phyloP scores from a whole-genome alignment of 2,888 invertebrate genomes.

The Sepioteuthis lessoniana region DNA sequence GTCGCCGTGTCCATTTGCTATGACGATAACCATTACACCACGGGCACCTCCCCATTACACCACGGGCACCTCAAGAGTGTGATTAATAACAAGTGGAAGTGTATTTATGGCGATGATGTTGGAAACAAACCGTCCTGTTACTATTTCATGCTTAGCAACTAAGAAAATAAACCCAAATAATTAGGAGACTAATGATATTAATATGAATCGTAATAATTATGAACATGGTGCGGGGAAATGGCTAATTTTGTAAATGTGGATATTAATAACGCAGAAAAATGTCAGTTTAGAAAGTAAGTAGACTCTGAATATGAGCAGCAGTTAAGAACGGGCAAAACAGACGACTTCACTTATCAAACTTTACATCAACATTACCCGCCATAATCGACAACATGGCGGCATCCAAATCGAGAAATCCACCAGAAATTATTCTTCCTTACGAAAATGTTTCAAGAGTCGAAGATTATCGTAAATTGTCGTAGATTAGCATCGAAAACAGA shows the following conservation, averaged over 20 bases:
- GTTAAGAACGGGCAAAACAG: background rate
- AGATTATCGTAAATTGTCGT: background rate
- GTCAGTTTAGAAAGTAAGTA: background rate
- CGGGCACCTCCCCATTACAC: too few species aligned
- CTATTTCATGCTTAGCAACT: background rate
- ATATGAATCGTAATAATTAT: background rate
- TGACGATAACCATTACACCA: too few species aligned
- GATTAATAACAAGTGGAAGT: background rate
- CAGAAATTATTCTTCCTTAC: background rate
- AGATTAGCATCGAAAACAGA: background rate
- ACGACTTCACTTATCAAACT: background rate
- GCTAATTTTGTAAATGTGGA: background rate
- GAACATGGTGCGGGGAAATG: background rate
- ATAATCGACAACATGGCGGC: background rate
- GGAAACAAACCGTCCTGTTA: background rate
- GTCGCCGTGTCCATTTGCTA: too few species aligned
- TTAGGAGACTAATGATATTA: background rate
- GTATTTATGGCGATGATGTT: background rate
- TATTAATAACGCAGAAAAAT: background rate
- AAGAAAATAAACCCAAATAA: background rate
- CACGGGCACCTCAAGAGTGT: too few species aligned
- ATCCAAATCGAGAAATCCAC: background rate
- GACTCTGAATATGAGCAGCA: conserved; percentile 1
- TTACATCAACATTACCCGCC: background rate
- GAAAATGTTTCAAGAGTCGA: background rate